Evolutionary conservation across 2,888 invertebrate genomes (phyloP).

Genomic region (Neoitamus cyanurus): DNA sequence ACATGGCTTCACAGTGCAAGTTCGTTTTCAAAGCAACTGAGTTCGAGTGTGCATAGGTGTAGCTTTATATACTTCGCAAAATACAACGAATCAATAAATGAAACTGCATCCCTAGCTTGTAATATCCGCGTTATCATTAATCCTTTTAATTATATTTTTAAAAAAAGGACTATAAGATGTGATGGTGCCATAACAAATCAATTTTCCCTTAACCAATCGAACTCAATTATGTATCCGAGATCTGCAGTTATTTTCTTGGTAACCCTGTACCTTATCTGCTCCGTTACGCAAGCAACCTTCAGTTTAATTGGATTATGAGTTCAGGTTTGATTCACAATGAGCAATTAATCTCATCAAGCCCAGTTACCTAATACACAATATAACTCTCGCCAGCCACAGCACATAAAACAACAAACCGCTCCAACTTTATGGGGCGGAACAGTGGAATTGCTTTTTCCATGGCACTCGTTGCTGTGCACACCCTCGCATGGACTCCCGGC

Average conservation of each 20-base stretch:
- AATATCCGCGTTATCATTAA: no score
- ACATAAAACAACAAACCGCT: slow-evolving; percentile 14
- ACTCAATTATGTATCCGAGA: not conserved
- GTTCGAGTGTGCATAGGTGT: no score
- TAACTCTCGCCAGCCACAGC: not conserved
- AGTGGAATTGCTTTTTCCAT: slow-evolving; percentile 20
- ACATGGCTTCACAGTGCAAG: no score
- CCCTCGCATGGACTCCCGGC: not conserved
- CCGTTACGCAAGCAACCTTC: slow-evolving; percentile 3
- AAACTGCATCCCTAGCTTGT: no score
- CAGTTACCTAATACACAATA: slow-evolving; percentile 27
- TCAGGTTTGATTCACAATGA: slow-evolving; percentile 35
- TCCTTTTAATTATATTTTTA: no score
- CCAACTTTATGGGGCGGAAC: slow-evolving; percentile 37
- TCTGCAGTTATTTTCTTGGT: not conserved
- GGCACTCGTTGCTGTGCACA: not conserved
- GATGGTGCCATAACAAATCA: no score
- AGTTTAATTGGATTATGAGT: slow-evolving; percentile 41
- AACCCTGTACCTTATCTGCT: not conserved
- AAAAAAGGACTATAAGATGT: no score
- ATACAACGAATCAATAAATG: no score
- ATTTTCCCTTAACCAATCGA: no score
- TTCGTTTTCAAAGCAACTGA: no score
- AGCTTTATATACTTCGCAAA: no score
- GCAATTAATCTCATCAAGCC: slow-evolving; percentile 38